A percentile compares a stretch with the other conserved stretches of the same genome.
phyloP scores from a whole-genome alignment of 2,888 invertebrate species.

The Diplolepis rosae region DNA sequence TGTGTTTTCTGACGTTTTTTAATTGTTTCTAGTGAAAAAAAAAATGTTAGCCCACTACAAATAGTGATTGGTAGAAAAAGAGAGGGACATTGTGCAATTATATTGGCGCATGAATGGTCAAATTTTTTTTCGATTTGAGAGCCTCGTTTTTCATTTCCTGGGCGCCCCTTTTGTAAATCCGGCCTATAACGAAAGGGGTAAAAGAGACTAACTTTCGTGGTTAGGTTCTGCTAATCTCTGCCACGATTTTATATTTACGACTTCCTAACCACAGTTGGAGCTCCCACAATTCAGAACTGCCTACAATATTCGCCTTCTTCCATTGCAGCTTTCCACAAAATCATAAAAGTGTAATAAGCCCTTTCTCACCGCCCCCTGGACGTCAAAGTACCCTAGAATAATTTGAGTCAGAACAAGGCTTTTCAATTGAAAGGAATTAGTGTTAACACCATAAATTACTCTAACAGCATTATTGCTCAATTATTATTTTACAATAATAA shows the following conservation, averaged over 20 bases:
- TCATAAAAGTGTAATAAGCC: constrained; percentile 29
- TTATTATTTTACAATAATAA: not conserved
- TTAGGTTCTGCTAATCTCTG: constrained; percentile 58
- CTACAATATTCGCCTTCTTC: not conserved
- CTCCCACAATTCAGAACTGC: not conserved
- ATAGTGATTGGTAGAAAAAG: not conserved
- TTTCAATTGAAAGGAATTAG: constrained; percentile 12
- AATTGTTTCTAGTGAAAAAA: too few species aligned
- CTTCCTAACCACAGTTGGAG: constrained; percentile 37
- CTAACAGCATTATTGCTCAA: not conserved
- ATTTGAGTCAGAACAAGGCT: not conserved
- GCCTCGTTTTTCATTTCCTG: constrained; percentile 34
- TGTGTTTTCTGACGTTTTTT: too few species aligned
- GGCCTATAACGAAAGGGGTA: constrained; percentile 44
- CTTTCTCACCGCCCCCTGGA: not conserved
- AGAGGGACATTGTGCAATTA: constrained; percentile 41
- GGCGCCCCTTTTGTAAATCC: constrained; percentile 43
- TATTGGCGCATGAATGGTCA: constrained; percentile 41
- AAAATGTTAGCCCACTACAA: not conserved
- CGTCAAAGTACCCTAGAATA: not conserved
- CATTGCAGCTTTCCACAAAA: constrained; percentile 8
- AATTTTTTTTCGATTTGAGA: constrained; percentile 58
- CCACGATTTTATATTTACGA: constrained; percentile 60
- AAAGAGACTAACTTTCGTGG: constrained; percentile 56
- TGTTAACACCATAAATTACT: not conserved